Conservation (phyloP, 2,888 invertebrate genomes). For the Pherbina coryleti region DNA sequence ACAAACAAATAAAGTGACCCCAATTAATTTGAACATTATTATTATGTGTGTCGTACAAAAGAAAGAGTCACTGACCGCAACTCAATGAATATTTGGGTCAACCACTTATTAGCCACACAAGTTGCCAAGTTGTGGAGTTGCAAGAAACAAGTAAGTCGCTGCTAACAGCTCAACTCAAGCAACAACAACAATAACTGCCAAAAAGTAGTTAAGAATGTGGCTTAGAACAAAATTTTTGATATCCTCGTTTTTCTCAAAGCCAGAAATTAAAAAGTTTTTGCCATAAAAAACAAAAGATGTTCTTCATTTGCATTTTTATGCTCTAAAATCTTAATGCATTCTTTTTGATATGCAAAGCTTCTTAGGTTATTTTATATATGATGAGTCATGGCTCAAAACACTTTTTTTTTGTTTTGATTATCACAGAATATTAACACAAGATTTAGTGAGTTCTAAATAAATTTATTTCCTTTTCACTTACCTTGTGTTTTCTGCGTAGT, state of each 20-base stretch:
- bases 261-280: too few relatives aligned
- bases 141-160: neutral
- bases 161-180: neutral
- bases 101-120: slow-evolving; percentile 21
- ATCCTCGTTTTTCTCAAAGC: neutral
- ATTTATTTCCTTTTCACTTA: slow-evolving; percentile 53
- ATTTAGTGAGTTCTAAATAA: too few relatives aligned
- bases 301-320: too few relatives aligned
- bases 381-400: neutral
- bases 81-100: slow-evolving; percentile 1
- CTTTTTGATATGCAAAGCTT: neutral
- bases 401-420: neutral
- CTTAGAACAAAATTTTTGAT: neutral
- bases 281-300: too few relatives aligned
- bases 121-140: neutral
- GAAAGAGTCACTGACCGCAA: neutral
- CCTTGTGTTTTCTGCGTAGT: slow-evolving; percentile 65
- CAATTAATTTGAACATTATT: neutral
- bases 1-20: neutral
- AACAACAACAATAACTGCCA: neutral
- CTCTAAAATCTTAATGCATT: neutral
- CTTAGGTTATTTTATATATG: neutral
- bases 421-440: neutral
- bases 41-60: neutral
- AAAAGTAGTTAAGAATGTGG: neutral